Base-by-base conservation (phyloP, 2,888 invertebrate genomes). In the Microplitis manilae region DNA sequence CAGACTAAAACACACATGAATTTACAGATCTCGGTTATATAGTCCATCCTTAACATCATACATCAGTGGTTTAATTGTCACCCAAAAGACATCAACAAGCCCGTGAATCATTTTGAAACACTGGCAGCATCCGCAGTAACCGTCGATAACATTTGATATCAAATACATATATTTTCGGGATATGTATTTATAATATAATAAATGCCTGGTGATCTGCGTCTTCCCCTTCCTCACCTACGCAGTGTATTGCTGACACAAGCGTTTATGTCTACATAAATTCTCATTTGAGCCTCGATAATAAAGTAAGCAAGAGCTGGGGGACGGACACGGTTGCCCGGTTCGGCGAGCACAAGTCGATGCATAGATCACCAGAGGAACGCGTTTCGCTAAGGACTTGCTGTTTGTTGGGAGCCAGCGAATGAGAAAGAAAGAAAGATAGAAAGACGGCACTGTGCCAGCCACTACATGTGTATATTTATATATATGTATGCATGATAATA, bases 221-320 rank as follows among this genome's bases (percentile, higher is more conserved):
- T 84, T 83, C 81, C 80, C 83, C 84, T 83, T 80, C 81, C 83
- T 84, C 84, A 84, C 85, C 85, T 83, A 85, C 84, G 84, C 85
- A 84, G 80, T 77, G 80, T 78, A 76, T 73, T 82, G 83, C 87
- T 87, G 87, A 87, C 88, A 86, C 85, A 86, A 85, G 84, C 87
- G 86, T 87, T 88, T 87, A 87, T 85, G 88, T 87, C 86, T 84
- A 84, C 87, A 88, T 88, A 87, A 88, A 88, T 88, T 87, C 86
- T 88, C 87, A 88, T 88, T 88, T 88, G 85, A 87, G 85, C 78
- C 81, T 79, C 85, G 87, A 88, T 87, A 88, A 88, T 88, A 88
- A 87, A 87, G 87, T 86, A 85, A 87, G 85, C 85, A 84, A 71
- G 65, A 76, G 73, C 17, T 39, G 68, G 65, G 68, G 50, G 69